These are phyloP conservation scores for Scartelaos histophorus DNA, from an alignment of 2,113 vertebrate genomes.

Conservation along the genomic window DNA sequence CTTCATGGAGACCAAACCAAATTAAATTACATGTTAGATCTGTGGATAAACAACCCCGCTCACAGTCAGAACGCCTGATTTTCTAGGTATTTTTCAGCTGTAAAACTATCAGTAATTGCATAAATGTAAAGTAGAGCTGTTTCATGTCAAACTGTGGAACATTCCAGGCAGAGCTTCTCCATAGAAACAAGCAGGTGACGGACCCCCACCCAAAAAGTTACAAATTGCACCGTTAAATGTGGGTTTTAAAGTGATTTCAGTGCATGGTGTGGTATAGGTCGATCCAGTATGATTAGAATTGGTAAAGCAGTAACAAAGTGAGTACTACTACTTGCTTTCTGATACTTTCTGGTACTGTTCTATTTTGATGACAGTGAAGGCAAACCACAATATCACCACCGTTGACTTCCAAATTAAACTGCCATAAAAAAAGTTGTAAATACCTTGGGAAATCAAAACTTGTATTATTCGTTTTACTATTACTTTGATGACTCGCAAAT, in stretches of 20 bases:
- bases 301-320: neutral
- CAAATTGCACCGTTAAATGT: neutral
- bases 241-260: neutral
- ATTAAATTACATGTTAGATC: too few species aligned
- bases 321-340: neutral
- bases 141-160: too few species aligned
- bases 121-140: too few species aligned
- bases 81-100: too few species aligned
- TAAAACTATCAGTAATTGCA: too few species aligned
- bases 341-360: neutral
- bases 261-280: neutral
- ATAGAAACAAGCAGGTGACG: too few species aligned
- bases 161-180: too few species aligned
- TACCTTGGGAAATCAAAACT: neutral
- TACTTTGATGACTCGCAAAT: neutral
- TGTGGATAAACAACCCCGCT: too few species aligned
- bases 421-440: neutral
- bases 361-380: neutral
- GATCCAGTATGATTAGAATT: neutral
- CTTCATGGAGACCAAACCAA: too few species aligned
- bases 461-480: neutral
- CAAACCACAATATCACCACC: neutral
- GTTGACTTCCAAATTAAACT: neutral
- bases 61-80: too few species aligned
- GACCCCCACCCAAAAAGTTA: too few species aligned